phyloP scores from a whole-genome alignment of 2,113 vertebrate genomes.

The Poeciliopsis retropinna region DNA sequence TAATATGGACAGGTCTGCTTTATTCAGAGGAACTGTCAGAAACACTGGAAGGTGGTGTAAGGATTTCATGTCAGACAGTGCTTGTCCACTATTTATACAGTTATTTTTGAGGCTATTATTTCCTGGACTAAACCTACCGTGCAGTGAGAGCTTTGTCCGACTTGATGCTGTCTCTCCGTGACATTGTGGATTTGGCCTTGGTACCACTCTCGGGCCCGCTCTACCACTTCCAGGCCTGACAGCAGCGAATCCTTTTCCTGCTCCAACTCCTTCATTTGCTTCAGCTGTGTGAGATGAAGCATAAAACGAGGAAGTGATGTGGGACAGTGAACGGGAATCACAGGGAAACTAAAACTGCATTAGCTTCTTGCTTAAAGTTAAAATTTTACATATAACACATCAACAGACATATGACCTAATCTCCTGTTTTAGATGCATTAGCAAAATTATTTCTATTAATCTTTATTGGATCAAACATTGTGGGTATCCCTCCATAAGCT shows the following conservation, averaged over 20 bases:
- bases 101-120: background rate
- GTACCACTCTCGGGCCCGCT: constrained; percentile 89
- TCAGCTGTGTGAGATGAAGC: constrained; percentile 80
- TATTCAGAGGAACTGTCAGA: no score
- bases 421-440: background rate
- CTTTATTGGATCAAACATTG: background rate
- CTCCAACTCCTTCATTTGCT: constrained; percentile 93
- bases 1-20: no score
- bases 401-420: background rate
- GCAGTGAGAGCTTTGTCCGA: constrained; percentile 80
- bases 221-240: constrained; percentile 91
- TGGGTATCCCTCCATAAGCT: background rate
- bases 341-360: background rate
- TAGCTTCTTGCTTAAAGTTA: background rate
- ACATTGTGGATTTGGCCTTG: constrained; percentile 89
- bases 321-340: background rate
- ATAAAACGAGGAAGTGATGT: constrained; percentile 10
- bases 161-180: constrained; percentile 86
- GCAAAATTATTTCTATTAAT: background rate
- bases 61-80: no score
- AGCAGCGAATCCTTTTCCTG: constrained; percentile 92
- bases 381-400: no score
- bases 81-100: background rate
- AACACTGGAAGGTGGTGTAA: no score
- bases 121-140: constrained; percentile 73